Conservation (phyloP, 1,140 invertebrate genomes). For the Chionoecetes opilio region DNA sequence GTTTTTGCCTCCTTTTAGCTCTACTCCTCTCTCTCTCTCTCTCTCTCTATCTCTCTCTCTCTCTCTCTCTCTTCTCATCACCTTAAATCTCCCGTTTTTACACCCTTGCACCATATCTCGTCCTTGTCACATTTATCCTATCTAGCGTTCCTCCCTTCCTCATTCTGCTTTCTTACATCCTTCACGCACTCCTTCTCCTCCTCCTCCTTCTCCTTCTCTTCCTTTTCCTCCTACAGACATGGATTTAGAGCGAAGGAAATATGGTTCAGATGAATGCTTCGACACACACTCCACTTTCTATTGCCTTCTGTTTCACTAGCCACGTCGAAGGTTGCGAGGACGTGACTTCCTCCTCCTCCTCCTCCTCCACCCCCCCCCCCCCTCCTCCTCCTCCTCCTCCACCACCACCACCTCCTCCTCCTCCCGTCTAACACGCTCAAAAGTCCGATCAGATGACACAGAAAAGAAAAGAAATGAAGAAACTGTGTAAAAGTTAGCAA, state of each 20-base stretch:
- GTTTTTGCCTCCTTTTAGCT: background rate
- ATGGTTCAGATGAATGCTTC: background rate
- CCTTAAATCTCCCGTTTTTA: background rate
- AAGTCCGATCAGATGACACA: background rate
- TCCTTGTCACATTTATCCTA: background rate
- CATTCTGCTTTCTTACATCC: background rate
- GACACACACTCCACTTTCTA: constrained; percentile 2
- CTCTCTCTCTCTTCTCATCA: background rate
- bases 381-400: background rate
- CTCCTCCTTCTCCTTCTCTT: background rate
- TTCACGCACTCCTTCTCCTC: background rate
- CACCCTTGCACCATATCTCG: background rate
- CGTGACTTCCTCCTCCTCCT: constrained; percentile 24
- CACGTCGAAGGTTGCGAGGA: constrained; percentile 15
- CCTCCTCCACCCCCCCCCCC: background rate
- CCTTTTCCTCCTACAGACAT: background rate
- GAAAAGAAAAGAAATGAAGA: background rate
- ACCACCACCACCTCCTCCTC: background rate
- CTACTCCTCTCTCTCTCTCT: constrained; percentile 34
- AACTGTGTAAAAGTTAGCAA: background rate
- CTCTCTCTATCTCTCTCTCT: background rate
- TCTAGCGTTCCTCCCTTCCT: background rate
- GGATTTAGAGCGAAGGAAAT: background rate
- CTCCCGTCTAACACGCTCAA: background rate
- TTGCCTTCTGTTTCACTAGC: constrained; percentile 1